phyloP scores from a whole-genome alignment of 2,888 invertebrate species.

The Acholoe squamosa region DNA sequence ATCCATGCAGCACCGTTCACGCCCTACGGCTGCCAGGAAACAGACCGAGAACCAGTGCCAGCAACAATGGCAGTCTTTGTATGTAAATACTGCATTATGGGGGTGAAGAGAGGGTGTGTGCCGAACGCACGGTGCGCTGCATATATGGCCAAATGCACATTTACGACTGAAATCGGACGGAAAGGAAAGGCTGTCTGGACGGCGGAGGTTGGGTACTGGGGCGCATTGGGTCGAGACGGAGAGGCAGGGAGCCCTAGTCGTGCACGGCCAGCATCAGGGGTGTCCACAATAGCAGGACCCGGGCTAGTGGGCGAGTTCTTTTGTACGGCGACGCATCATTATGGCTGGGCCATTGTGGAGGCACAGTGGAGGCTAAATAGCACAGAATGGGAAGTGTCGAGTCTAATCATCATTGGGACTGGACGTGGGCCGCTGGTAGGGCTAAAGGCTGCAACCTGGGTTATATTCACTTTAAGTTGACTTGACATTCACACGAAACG shows the following conservation, averaged over 20 bases:
- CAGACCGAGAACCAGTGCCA: neutral
- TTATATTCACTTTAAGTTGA: neutral
- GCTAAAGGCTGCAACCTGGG: neutral
- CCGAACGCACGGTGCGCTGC: neutral
- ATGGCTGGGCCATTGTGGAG: constrained; percentile 1
- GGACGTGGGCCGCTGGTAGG: neutral
- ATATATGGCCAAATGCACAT: constrained; percentile 12
- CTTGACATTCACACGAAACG: neutral
- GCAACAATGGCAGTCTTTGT: neutral
- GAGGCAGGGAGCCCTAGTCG: neutral
- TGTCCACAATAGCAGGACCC: neutral
- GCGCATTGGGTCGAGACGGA: neutral
- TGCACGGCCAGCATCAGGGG: neutral
- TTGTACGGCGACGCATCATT: constrained; percentile 26
- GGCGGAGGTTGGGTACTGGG: neutral
- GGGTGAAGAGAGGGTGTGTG: neutral
- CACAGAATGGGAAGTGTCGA: constrained; percentile 37
- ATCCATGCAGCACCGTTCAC: neutral
- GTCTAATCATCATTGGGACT: constrained; percentile 50
- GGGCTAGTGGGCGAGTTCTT: neutral
- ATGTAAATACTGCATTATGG: neutral
- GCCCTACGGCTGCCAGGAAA: neutral
- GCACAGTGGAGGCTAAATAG: constrained; percentile 55
- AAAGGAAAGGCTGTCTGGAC: constrained; percentile 3
- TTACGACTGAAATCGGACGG: constrained; percentile 38